phyloP scores from a whole-genome alignment of 2,113 vertebrate genomes.

The Phylloscopus trochiloides region DNA sequence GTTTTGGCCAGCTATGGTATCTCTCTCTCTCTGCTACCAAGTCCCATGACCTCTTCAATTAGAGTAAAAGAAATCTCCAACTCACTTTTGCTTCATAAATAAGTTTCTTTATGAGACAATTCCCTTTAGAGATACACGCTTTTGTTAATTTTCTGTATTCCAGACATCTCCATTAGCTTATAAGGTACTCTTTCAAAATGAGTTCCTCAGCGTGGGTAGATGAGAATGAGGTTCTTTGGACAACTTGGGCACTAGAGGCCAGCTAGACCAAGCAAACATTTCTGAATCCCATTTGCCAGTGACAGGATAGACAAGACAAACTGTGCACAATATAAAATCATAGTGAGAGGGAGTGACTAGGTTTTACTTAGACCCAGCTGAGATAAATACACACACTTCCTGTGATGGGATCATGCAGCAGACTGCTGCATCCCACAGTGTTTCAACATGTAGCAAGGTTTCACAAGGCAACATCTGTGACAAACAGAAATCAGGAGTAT shows the following conservation, averaged over 20 bases:
- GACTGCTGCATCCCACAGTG: background rate
- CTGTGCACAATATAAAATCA: background rate
- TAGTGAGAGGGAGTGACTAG: background rate
- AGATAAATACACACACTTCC: background rate
- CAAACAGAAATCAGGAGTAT: background rate
- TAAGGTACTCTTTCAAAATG: background rate
- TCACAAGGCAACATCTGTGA: background rate
- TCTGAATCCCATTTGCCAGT: background rate
- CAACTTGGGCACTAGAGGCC: background rate
- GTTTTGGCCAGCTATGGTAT: background rate
- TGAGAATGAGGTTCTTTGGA: background rate
- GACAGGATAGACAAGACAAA: background rate
- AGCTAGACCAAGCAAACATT: background rate
- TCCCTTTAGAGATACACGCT: background rate
- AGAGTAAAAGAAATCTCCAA: background rate
- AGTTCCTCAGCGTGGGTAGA: background rate
- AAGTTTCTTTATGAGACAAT: background rate
- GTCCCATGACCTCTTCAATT: background rate
- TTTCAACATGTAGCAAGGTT: background rate
- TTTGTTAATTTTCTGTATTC: background rate
- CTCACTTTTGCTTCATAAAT: background rate
- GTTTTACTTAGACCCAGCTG: background rate
- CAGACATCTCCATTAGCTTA: background rate
- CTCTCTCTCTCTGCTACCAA: background rate
- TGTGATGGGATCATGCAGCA: background rate